phyloP scores from a whole-genome alignment of 1,140 invertebrate species.

The Rhysida immarginata region DNA sequence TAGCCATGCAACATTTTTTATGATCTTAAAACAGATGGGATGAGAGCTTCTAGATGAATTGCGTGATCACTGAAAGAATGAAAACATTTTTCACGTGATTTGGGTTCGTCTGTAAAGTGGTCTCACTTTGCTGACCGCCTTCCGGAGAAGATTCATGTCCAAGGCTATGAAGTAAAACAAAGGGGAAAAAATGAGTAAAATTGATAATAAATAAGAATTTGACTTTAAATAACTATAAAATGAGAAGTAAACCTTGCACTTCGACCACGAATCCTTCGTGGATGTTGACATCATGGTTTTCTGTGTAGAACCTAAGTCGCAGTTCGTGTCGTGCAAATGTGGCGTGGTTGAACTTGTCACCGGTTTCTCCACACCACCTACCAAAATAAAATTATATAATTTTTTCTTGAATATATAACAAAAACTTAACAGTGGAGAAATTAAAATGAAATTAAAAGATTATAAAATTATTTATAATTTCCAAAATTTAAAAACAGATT shows the following conservation, averaged over 20 bases:
- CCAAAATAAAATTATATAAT: too few relatives aligned
- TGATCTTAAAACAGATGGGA: too few relatives aligned
- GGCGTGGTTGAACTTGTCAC: background rate
- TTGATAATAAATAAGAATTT: background rate
- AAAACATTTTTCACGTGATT: background rate
- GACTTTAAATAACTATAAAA: background rate
- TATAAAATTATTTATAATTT: too few relatives aligned
- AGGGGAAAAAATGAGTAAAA: background rate
- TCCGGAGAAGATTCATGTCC: background rate
- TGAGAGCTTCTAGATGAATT: too few relatives aligned
- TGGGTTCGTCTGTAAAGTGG: background rate
- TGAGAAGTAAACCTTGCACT: background rate
- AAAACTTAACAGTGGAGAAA: too few relatives aligned
- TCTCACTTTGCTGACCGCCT: background rate
- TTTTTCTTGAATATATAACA: too few relatives aligned
- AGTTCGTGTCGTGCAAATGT: background rate
- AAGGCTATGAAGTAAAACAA: background rate
- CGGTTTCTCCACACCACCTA: background rate
- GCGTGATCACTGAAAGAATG: too few relatives aligned
- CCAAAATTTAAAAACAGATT: too few relatives aligned
- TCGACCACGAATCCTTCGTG: background rate
- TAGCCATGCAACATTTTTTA: too few relatives aligned
- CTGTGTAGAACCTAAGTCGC: background rate
- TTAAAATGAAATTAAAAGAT: too few relatives aligned
- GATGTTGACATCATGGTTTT: background rate